Conservation (phyloP, 2,113 vertebrate genomes). For the Sylvia atricapilla region DNA sequence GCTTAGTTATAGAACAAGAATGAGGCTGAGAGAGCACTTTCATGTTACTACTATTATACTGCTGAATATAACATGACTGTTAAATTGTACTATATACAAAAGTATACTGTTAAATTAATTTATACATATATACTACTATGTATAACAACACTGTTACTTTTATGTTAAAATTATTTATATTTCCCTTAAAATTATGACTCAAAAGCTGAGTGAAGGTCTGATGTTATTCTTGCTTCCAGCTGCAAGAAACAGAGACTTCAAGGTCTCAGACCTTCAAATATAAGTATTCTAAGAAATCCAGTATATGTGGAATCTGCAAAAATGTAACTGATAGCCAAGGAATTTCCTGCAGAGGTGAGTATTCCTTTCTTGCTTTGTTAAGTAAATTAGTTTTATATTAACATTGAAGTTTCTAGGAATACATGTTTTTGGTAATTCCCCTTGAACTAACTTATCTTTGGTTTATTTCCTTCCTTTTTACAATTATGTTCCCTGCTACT, state of each 20-base stretch:
- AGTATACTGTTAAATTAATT: not conserved
- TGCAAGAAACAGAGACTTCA: conserved; percentile 35
- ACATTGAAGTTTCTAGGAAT: not conserved
- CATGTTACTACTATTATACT: not conserved
- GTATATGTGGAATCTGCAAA: conserved; percentile 64
- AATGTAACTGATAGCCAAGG: conserved; percentile 58
- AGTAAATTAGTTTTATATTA: not conserved
- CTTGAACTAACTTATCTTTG: not conserved
- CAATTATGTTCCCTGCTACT: not conserved
- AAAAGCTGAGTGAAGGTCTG: not conserved
- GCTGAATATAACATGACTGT: not conserved
- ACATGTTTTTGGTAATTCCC: not conserved
- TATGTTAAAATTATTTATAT: not conserved
- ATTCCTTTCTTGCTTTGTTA: not conserved
- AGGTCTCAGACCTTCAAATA: conserved; percentile 69
- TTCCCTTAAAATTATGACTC: not conserved
- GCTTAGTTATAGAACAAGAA: not conserved
- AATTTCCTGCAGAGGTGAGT: conserved; percentile 70
- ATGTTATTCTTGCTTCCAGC: conserved; percentile 53
- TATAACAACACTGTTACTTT: not conserved
- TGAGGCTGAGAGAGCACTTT: not conserved
- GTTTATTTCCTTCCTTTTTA: not conserved
- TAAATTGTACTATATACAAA: not conserved
- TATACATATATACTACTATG: not conserved
- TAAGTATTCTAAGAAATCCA: conserved; percentile 68